phyloP scores from a whole-genome alignment of 2,113 vertebrate species.

The Tapirus terrestris region DNA sequence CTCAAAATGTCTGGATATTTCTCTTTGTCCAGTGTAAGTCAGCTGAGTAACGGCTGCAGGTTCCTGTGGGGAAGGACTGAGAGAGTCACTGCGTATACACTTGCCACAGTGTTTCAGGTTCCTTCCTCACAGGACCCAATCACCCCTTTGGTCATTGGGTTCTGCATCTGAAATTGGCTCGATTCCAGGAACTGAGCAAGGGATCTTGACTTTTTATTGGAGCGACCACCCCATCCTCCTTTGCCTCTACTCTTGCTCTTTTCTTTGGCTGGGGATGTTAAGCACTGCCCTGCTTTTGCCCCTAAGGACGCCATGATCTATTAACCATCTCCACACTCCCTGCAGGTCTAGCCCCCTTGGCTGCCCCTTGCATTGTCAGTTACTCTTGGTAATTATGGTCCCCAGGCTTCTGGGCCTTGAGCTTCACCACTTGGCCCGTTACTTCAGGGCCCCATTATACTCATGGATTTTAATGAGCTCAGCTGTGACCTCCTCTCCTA shows the following conservation, averaged over 20 bases:
- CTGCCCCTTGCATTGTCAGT: neutral
- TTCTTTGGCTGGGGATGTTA: neutral
- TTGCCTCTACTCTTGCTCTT: neutral
- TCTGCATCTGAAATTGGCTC: neutral
- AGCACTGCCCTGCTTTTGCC: neutral
- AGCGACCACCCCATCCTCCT: neutral
- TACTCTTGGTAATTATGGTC: neutral
- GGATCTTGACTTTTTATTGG: neutral
- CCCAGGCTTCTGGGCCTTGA: neutral
- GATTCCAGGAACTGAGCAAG: neutral
- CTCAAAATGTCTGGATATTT: neutral
- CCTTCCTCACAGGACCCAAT: neutral
- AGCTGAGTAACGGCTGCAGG: neutral
- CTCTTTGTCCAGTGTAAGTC: neutral
- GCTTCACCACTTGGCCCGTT: neutral
- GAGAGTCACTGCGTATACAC: neutral
- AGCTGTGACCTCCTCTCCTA: neutral
- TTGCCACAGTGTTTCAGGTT: neutral
- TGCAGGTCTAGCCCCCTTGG: neutral
- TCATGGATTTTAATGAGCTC: neutral
- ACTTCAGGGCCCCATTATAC: neutral
- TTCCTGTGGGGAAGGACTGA: neutral
- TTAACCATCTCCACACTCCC: neutral
- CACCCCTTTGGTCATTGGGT: neutral
- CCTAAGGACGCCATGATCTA: neutral